Conservation (phyloP, 2,888 invertebrate genomes). For the Phortica okadai region DNA sequence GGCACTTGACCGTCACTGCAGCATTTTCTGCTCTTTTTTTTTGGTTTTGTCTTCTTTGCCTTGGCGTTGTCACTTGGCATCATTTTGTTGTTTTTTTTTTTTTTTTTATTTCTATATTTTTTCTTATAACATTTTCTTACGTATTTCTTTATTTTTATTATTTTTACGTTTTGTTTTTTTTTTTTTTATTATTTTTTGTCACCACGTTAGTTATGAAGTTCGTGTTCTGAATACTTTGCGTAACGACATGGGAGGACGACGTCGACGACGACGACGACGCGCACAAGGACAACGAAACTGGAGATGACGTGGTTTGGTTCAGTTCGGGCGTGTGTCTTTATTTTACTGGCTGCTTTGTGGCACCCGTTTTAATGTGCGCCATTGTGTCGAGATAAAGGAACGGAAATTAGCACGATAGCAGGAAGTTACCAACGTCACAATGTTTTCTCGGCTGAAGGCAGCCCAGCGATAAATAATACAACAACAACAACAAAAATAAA, state of each 20-base stretch:
- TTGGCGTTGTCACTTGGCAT: constrained; percentile 15
- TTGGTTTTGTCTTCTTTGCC: neutral
- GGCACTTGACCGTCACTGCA: constrained; percentile 14
- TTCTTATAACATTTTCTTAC: neutral
- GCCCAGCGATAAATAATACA: constrained; percentile 22
- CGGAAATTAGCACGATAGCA: constrained; percentile 76
- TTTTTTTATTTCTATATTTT: constrained; percentile 16
- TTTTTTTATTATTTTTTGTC: constrained; percentile 17
- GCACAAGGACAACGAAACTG: constrained; percentile 3
- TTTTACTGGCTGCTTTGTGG: constrained; percentile 33
- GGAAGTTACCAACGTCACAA: constrained; percentile 68
- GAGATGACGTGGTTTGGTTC: neutral
- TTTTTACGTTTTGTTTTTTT: constrained; percentile 7
- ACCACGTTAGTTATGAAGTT: constrained; percentile 38
- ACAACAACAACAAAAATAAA: constrained; percentile 29
- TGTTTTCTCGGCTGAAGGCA: constrained; percentile 52
- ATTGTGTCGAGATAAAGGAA: constrained; percentile 75
- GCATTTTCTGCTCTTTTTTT: neutral
- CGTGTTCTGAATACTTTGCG: constrained; percentile 30
- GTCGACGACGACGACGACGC: neutral
- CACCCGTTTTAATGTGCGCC: constrained; percentile 71
- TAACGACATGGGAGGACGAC: constrained; percentile 13
- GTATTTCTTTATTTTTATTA: constrained; percentile 3
- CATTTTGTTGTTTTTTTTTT: constrained; percentile 24
- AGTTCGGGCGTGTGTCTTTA: constrained; percentile 34